A percentile compares a stretch with the other conserved stretches of the same genome.
Evolutionary conservation across 2,888 invertebrate genomes (phyloP).

Genomic region (Epiblema foenella): DNA sequence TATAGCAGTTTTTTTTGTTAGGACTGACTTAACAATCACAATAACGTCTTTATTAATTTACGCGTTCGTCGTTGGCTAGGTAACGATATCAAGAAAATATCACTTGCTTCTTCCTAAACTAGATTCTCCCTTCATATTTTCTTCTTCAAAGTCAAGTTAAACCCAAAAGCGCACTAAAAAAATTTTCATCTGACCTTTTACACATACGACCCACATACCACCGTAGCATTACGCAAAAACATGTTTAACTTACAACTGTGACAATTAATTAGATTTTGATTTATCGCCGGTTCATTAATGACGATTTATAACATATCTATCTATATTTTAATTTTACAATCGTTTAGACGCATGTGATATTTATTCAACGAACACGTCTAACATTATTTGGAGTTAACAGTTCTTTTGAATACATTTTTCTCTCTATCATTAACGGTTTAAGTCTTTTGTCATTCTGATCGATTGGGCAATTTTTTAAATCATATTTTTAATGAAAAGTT

Average conservation of each 20-base stretch:
- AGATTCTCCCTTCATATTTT: too few species aligned
- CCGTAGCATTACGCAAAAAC: slow-evolving; percentile 12
- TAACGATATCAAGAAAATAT: not conserved
- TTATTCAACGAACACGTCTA: not conserved
- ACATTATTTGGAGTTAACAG: not conserved
- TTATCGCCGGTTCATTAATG: slow-evolving; percentile 53
- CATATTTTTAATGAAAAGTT: slow-evolving; percentile 41
- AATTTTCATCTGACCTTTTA: not conserved
- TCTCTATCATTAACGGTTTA: slow-evolving; percentile 40
- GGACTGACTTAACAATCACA: not conserved
- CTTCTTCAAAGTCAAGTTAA: too few species aligned
- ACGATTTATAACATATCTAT: slow-evolving; percentile 43
- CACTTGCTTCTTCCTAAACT: too few species aligned
- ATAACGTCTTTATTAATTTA: not conserved
- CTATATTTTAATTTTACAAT: not conserved
- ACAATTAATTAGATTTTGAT: slow-evolving; percentile 57
- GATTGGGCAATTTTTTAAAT: slow-evolving; percentile 59
- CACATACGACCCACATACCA: not conserved
- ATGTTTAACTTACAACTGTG: slow-evolving; percentile 49
- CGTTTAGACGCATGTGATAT: not conserved
- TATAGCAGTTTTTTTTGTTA: not conserved
- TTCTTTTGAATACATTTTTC: slow-evolving; percentile 37
- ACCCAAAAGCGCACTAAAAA: too few species aligned
- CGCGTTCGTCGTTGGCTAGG: too few species aligned
- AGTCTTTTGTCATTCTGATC: slow-evolving; percentile 58